Conservation (phyloP, 1,140 invertebrate genomes). For the Bursaphelenchus mucronatus region DNA sequence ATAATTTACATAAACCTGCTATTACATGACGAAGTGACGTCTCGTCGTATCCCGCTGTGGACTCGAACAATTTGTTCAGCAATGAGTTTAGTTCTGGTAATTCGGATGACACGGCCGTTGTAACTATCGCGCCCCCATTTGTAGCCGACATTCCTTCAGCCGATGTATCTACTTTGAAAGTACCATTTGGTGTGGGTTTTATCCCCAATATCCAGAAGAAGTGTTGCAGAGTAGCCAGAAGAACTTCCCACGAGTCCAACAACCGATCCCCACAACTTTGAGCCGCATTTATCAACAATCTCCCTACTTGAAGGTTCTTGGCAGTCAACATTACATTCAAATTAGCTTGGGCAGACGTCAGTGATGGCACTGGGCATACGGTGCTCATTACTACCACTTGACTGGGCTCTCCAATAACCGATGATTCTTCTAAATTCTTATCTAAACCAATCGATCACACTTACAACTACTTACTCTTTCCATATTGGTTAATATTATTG, state of each 20-base stretch:
- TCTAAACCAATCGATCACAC: neutral
- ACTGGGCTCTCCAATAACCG: slow-evolving; percentile 13
- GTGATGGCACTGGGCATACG: slow-evolving; percentile 66
- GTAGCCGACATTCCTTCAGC: slow-evolving; percentile 26
- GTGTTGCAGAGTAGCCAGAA: slow-evolving; percentile 87
- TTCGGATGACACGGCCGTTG: slow-evolving; percentile 90
- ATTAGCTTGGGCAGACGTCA: slow-evolving; percentile 69
- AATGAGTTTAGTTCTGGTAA: slow-evolving; percentile 70
- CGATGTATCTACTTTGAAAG: slow-evolving; percentile 28
- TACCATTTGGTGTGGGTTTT: slow-evolving; percentile 65
- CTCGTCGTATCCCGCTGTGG: slow-evolving; percentile 70
- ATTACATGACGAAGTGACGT: slow-evolving; percentile 91
- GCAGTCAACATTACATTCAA: slow-evolving; percentile 96
- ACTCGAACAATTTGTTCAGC: slow-evolving; percentile 62
- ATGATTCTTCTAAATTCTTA: neutral
- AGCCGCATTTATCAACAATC: slow-evolving; percentile 78
- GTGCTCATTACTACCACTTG: slow-evolving; percentile 57
- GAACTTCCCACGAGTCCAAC: slow-evolving; percentile 87
- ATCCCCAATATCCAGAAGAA: slow-evolving; percentile 94
- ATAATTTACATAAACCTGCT: slow-evolving; percentile 89
- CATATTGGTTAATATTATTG: slow-evolving; percentile 3
- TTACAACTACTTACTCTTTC: neutral
- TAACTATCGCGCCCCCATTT: slow-evolving; percentile 73
- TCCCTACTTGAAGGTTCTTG: slow-evolving; percentile 93
- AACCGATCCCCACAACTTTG: slow-evolving; percentile 86